These are phyloP conservation scores for Simalia tracyae DNA, from an alignment of 2,797 vertebrate genomes.

Conservation along the genomic window DNA sequence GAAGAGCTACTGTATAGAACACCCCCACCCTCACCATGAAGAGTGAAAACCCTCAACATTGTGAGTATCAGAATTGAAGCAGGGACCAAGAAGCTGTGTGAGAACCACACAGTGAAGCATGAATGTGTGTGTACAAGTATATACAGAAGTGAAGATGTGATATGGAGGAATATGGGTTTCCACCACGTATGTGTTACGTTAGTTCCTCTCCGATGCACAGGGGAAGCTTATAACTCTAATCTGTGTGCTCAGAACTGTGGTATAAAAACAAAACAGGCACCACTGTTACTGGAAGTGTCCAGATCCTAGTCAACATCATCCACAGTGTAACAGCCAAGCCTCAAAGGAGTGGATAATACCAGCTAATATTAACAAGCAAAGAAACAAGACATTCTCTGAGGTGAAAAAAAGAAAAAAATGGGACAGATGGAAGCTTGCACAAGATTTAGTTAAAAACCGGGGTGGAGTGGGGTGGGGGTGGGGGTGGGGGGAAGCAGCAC, in stretches of 20 bases:
- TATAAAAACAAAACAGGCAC: background rate
- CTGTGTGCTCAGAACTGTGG: no score
- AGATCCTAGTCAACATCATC: background rate
- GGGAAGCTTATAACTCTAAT: background rate
- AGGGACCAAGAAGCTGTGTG: background rate
- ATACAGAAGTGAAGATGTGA: background rate
- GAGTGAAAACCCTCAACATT: background rate
- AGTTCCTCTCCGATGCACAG: background rate
- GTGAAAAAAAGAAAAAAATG: background rate
- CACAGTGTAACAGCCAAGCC: background rate
- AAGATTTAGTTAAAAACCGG: background rate
- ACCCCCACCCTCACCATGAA: background rate
- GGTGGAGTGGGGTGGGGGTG: no score
- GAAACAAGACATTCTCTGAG: background rate
- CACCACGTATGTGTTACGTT: background rate
- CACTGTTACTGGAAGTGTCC: background rate
- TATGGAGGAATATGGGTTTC: background rate
- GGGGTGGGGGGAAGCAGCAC: background rate
- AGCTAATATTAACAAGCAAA: background rate
- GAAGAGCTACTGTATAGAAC: background rate
- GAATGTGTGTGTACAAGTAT: background rate
- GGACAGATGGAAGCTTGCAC: background rate
- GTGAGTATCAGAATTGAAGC: background rate
- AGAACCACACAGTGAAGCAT: background rate
- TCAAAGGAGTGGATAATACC: background rate